Base-by-base conservation (phyloP, 1,140 invertebrate genomes). In the Tetramorium simillimum region DNA sequence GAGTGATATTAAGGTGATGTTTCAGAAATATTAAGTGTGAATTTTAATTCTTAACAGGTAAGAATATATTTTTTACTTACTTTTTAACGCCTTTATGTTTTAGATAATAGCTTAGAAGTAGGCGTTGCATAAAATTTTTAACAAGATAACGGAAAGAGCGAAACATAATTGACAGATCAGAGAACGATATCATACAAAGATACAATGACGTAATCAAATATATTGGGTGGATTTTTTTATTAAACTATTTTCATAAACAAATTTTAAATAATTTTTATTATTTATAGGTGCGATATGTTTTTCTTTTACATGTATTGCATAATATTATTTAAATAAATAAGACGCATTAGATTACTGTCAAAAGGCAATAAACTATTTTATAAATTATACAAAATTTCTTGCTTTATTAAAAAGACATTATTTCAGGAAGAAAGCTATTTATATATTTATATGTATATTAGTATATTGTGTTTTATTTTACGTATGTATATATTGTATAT, bases 1-100 rank as follows among this genome's bases (percentile, higher is more conserved):
- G 77, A 62, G 70, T 72, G 75, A 89, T 80, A 76, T 46, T 43
- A 16, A 58, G 77, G 65, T 90, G 89, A 89, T 60, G 51, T 37
- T 53, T 69, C 18, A 14, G 70, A 46, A 72, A 46, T 63, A 16
- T 24, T 63, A n/a, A 14, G 16, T 3, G 14, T 12, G 0, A 73
- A 28, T 58, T 24, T 33, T 9, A 6, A 21, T n/a, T 2, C 56
- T 46, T 21, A 28, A n/a, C 37, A 51, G 72, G 69, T 70, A 60
- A 28, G 67, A 58, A 24, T 73, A 46, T 33, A 10, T 16, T 14
- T 73, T 75, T 84, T 49, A 40, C 28, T 58, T 72, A 16, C 46
- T 84, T 43, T 14, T 46, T 46, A 21, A 43, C 2, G 12, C 12
- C 10, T 62, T 28, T 37, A 9, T 49, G 18, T 28, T 21, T 75